phyloP scores from a whole-genome alignment of 2,888 invertebrate species.

The Drosophila ustulata region DNA sequence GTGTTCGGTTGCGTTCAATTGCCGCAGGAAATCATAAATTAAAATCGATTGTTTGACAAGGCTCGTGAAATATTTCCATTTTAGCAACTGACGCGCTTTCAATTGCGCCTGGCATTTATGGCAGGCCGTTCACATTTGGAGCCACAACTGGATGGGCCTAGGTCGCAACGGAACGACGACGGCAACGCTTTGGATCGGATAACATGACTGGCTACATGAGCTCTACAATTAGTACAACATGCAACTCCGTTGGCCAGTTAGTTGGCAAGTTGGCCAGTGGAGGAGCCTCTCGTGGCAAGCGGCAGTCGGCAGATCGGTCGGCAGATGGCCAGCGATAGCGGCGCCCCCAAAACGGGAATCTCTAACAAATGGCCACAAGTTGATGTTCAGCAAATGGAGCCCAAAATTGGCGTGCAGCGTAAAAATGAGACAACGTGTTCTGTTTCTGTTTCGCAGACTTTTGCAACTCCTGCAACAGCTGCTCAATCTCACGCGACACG shows the following conservation, averaged over 20 bases:
- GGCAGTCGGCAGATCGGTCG: slow-evolving; percentile 41
- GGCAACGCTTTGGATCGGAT: slow-evolving; percentile 47
- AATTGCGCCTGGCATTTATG: slow-evolving; percentile 49
- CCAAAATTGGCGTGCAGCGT: slow-evolving; percentile 81
- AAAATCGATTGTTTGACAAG: slow-evolving; percentile 81
- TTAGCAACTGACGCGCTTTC: slow-evolving; percentile 43
- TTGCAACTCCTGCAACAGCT: slow-evolving; percentile 35
- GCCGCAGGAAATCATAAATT: slow-evolving; percentile 83
- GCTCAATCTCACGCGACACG: slow-evolving; percentile 72
- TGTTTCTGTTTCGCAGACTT: slow-evolving; percentile 11
- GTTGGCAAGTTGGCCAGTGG: background rate
- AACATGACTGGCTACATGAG: slow-evolving; percentile 55
- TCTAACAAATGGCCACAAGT: slow-evolving; percentile 66
- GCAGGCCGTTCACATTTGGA: slow-evolving; percentile 55
- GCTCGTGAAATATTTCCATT: slow-evolving; percentile 68
- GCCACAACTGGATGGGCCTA: slow-evolving; percentile 27
- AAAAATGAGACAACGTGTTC: slow-evolving; percentile 78
- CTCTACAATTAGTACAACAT: slow-evolving; percentile 76
- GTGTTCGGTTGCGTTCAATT: slow-evolving; percentile 48
- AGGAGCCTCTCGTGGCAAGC: slow-evolving; percentile 11
- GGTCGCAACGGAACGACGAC: background rate
- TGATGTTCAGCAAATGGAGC: slow-evolving; percentile 62
- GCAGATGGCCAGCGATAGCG: slow-evolving; percentile 55
- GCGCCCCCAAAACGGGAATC: slow-evolving; percentile 70
- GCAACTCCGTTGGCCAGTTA: slow-evolving; percentile 51